Evolutionary conservation across 2,113 vertebrate genomes (phyloP), one percentile per base, ranked within the genome.

Genomic region (Clinocottus analis): DNA sequence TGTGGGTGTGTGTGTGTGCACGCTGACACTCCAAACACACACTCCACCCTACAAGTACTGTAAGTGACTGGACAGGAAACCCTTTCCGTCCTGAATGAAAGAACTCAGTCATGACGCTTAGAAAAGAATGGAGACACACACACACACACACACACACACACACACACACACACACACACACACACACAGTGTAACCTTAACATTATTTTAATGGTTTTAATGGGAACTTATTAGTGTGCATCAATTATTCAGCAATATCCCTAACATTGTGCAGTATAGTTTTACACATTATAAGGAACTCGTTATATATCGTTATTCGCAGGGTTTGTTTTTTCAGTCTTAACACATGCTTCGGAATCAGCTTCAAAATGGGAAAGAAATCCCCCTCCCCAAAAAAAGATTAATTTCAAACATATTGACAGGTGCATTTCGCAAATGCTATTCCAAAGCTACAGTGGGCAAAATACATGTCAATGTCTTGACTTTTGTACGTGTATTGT

Each of bases 31-130:
- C 51, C n/a, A 41, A 23, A 55, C 29, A 84, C 75, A 82, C 72
- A 85, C 92, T 86, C 91, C 85, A 87, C 62, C 90, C 91, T 90
- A 91, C 6, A 6, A 89, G 75, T 39, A 61, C 55, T 78, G 68
- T 25, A 65, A 87, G 79, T 79, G 76, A 84, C 68, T 74, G 67
- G 39, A 77, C 91, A 94, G 95, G 95, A 96, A 96, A 89, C 85
- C 91, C 91, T 91, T 91, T 93, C 93, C 94, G 39, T 88, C 77
- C 83, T 83, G 88, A 93, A 88, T 91, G 87, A 95, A 91, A 91
- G 90, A 90, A 59, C 80, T 84, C 82, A 51, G 86, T 84, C 91
- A 91, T 94, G 74, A 89, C 21, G 60, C 90, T 87, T 81, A 74
- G 90, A 79, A 91, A 88, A 95, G 94, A 78, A 75, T 56, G 35